Conservation (phyloP, 2,888 invertebrate genomes). For the Patella depressa region DNA sequence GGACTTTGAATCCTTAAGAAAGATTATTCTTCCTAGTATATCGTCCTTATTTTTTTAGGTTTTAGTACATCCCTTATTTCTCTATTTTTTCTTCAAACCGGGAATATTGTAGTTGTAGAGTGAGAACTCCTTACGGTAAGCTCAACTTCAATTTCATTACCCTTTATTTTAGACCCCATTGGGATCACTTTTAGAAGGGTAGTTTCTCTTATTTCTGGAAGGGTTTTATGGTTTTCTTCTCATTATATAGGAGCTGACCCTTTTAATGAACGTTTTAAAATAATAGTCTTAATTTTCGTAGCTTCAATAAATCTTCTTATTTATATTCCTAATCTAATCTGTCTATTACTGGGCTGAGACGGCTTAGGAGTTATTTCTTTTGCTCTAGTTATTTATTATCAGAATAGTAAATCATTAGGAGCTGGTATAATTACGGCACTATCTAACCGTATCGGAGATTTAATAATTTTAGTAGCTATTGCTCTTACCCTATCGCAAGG, state of each 20-base stretch:
- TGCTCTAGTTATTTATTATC: slow-evolving; percentile 82
- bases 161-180: slow-evolving; percentile 23
- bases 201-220: slow-evolving; percentile 76
- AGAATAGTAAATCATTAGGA: slow-evolving; percentile 80
- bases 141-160: neutral
- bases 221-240: slow-evolving; percentile 78
- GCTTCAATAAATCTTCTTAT: slow-evolving; percentile 80
- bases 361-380: slow-evolving; percentile 82
- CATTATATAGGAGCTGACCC: slow-evolving; percentile 77
- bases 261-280: slow-evolving; percentile 78
- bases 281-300: slow-evolving; percentile 79
- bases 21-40: neutral
- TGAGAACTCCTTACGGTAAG: neutral
- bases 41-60: neutral
- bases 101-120: neutral
- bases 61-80: neutral
- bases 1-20: slow-evolving; percentile 4
- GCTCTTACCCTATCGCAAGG: slow-evolving; percentile 46
- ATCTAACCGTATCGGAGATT: slow-evolving; percentile 83
- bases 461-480: slow-evolving; percentile 78
- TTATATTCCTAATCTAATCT: slow-evolving; percentile 80
- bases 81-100: neutral
- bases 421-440: slow-evolving; percentile 82
- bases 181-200: slow-evolving; percentile 24
- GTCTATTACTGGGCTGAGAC: slow-evolving; percentile 82